A percentile compares a stretch with the other conserved stretches of the same genome.
These are phyloP conservation scores for Phortica variegata DNA, from an alignment of 1,140 invertebrate species.

Conservation along the genomic window DNA sequence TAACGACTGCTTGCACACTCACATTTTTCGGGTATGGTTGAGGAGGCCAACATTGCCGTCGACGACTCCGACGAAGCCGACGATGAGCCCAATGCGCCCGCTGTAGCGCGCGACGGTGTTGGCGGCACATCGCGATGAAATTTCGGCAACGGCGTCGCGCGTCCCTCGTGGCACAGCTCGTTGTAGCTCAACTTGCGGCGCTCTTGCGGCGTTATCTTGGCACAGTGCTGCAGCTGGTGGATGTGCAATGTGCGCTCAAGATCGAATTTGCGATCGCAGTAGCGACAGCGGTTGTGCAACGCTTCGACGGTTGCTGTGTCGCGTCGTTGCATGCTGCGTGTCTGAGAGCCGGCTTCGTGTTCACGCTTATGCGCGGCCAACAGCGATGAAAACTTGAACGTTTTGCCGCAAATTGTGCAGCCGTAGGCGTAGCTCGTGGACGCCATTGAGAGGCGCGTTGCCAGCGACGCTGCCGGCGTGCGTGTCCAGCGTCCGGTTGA, in stretches of 20 bases:
- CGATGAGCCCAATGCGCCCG: too few species aligned
- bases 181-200: constrained; percentile 38
- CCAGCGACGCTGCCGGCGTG: too few species aligned
- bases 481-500: too few species aligned
- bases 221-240: constrained; percentile 38
- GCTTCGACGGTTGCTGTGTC: constrained; percentile 2
- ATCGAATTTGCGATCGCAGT: constrained; percentile 36
- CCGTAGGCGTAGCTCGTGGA: constrained; percentile 20
- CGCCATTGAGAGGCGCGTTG: too few species aligned
- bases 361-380: constrained; percentile 33
- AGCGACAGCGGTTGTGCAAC: not conserved
- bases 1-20: too few species aligned
- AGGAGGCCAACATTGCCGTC: too few species aligned
- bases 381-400: constrained; percentile 33
- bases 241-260: constrained; percentile 37
- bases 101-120: not conserved
- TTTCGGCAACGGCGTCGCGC: constrained; percentile 32
- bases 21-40: too few species aligned
- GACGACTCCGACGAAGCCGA: too few species aligned
- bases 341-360: constrained; percentile 33
- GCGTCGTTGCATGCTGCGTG: too few species aligned
- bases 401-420: constrained; percentile 28
- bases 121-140: constrained; percentile 18
- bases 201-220: constrained; percentile 34
- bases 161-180: constrained; percentile 36